A percentile compares a stretch with the other conserved stretches of the same genome.
Conservation (phyloP, 2,113 vertebrate genomes). For the Galbula dea region DNA sequence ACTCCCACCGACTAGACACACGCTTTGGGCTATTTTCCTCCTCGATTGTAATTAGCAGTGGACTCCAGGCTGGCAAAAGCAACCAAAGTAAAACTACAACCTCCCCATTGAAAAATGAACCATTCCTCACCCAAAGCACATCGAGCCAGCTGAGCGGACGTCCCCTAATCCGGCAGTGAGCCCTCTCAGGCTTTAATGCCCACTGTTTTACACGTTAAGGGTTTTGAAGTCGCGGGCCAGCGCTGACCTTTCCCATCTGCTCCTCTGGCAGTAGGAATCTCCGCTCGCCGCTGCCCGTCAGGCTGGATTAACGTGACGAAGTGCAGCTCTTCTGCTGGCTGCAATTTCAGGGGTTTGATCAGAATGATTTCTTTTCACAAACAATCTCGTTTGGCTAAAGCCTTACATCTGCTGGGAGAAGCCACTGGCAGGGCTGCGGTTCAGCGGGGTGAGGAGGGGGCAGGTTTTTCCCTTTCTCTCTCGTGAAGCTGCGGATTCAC, state of each 20-base stretch:
- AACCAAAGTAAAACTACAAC: slow-evolving; percentile 16
- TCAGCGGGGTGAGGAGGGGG: slow-evolving; percentile 60
- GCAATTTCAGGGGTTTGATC: slow-evolving; percentile 90
- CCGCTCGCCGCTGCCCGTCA: slow-evolving; percentile 88
- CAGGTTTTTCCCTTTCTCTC: slow-evolving; percentile 50
- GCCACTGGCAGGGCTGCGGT: slow-evolving; percentile 82
- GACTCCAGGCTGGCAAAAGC: too few relatives aligned
- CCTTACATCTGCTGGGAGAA: slow-evolving; percentile 90
- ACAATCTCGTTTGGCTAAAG: slow-evolving; percentile 97
- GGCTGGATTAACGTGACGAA: slow-evolving; percentile 84
- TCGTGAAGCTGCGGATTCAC: slow-evolving; percentile 58
- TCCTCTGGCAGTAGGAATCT: slow-evolving; percentile 82
- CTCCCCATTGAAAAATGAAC: slow-evolving; percentile 65
- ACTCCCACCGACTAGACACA: too few relatives aligned
- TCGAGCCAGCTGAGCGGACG: slow-evolving; percentile 85
- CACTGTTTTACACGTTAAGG: slow-evolving; percentile 89
- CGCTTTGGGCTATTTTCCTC: too few relatives aligned
- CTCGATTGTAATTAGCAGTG: too few relatives aligned
- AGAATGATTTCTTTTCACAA: slow-evolving; percentile 98
- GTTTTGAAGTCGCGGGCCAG: slow-evolving; percentile 83
- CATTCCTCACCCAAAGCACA: slow-evolving; percentile 73
- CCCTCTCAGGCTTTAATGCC: slow-evolving; percentile 82
- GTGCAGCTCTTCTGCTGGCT: slow-evolving; percentile 86
- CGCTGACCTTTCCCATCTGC: slow-evolving; percentile 84
- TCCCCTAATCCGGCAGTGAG: slow-evolving; percentile 86